Evolutionary conservation across 2,113 vertebrate species (phyloP).

Genomic region (Prunella himalayana): DNA sequence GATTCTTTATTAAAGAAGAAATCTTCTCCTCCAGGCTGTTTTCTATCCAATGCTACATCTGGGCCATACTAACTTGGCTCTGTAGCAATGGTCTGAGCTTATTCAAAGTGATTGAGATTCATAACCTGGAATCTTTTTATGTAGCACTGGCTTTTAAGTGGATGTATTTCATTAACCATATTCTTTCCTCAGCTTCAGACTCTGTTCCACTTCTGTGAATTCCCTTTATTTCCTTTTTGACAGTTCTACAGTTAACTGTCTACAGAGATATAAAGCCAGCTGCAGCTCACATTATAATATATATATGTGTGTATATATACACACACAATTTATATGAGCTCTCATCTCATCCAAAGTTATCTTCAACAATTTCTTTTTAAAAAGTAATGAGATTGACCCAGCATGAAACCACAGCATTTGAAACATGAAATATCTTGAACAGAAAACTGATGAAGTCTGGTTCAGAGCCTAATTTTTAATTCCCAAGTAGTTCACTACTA

Average conservation of each 20-base stretch:
- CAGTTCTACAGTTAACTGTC: not conserved
- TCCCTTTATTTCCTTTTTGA: not conserved
- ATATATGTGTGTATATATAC: rapidly evolving
- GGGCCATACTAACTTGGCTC: not conserved
- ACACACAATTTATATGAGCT: not conserved
- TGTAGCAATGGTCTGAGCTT: not conserved
- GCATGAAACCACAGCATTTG: not conserved
- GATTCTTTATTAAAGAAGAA: not conserved
- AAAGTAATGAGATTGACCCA: not conserved
- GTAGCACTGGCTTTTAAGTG: not conserved
- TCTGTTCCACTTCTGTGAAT: not conserved
- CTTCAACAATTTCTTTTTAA: not conserved
- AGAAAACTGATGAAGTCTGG: not conserved
- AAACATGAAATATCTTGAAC: not conserved
- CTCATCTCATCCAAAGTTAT: not conserved
- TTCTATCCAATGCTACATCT: not conserved
- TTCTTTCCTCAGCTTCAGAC: not conserved
- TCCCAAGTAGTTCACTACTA: not conserved
- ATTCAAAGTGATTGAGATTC: not conserved
- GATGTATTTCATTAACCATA: not conserved
- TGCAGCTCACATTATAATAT: not conserved
- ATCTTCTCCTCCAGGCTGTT: not conserved
- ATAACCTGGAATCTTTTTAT: not conserved
- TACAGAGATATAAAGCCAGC: not conserved
- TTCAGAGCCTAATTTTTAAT: not conserved